Evolutionary conservation across 2,888 invertebrate species (phyloP), one percentile per base, ranked within the genome.

Genomic region (Chrysina gloriosa): DNA sequence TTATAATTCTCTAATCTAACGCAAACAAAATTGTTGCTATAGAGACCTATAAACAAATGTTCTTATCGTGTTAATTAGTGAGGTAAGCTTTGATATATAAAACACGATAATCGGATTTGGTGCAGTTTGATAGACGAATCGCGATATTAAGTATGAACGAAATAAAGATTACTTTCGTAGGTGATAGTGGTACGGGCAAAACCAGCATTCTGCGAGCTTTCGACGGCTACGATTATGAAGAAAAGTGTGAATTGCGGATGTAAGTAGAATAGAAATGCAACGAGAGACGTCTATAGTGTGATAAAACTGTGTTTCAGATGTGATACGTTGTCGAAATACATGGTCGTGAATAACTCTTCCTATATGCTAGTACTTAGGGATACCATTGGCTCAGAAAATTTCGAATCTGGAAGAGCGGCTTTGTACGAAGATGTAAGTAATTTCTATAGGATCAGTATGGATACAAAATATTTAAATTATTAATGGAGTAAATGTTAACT

Each of bases 121-220:
- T 21, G 19, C 45, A 45, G 45, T 45, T n/a, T 45, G 16, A 9
- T 9, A 45, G 7, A 45, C 21, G 45, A 7, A 45, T 7, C 45
- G 45, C 21, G 21, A 45, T 21, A 45, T 1, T 71, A 84, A 84
- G 72, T 31, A 80, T 80, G 65, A 67, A 71, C 67, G 67, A 68
- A 36, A 47, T 92, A 77, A 93, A 93, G 86, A 89, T 93, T 78
- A 92, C 92, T 73, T 90, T 91, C 70, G 91, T 94, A 54, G 93
- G 93, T 63, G 94, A 94, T 81, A 93, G 93, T 74, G 92, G 92
- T 88, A 92, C 93, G 45, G 94, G 94, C 68, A 94, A 94, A 85
- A 94, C 94, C 19, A 93, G 93, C 80, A 85, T 94, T 77, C 88
- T 94, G 71, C 92, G 93, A 83, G 91, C 92, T 65, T 93, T 92